Base-by-base conservation (phyloP, 2,888 invertebrate species). In the Trisateles emortualis region DNA sequence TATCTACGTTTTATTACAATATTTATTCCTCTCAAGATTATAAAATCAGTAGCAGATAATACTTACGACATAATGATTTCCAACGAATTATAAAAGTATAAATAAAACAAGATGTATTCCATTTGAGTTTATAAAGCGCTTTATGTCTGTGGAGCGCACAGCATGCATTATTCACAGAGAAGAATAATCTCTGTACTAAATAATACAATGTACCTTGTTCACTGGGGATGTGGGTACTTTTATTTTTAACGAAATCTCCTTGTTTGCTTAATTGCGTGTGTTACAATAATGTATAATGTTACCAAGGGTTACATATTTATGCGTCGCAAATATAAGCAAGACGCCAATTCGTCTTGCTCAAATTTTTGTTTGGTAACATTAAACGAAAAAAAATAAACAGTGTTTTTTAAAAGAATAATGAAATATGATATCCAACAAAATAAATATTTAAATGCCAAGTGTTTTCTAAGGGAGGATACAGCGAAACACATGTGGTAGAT, bases 201-300 rank as follows among this genome's bases (percentile, higher is more conserved):
- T 74, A 74, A 76, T 72, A 76, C 76, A 77, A 74, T 74, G 77
- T 75, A 63, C 63, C 68, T 74, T 68, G 60, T 68, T 52, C 73
- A 64, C 67, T 48, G 65, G 70, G 72, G 67, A 56, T 61, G 68
- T 54, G 35, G 52, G 51, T 54, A 73, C 74, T 78, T 80, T 78
- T 76, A 79, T 79, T 81, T 81, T 78, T 78, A 79, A 83, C 77
- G 75, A 76, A 74, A 75, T 70, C 67, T 71, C 64, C 74, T 79
- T 77, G 74, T 80, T 74, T 76, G 68, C 66, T 74, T 80, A 80
- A 83, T 78, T 78, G 66, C 65, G 72, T 68, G 65, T 63, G 68
- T 59, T 67, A 51, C 49, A 54, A 52, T 48, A 40, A 57, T 50
- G 42, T 57, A 56, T 59, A 42, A 38, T 46, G 43, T 58, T 60